Evolutionary conservation across 2,888 invertebrate genomes (phyloP), one percentile per base, ranked within the genome.

Genomic region (Conus canariensis): DNA sequence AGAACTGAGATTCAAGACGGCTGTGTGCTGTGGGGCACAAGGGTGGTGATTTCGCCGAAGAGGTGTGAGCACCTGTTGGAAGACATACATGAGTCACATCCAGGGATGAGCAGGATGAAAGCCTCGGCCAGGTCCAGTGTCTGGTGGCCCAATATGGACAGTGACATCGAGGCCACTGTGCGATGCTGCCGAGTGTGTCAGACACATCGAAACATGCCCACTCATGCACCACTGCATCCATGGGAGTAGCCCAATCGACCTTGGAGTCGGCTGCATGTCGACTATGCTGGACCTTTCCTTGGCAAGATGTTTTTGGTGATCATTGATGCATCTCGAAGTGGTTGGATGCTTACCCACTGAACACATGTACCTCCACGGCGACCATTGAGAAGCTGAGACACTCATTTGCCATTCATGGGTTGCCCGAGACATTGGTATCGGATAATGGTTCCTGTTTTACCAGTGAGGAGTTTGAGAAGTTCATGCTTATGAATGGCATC

Each of bases 201-300:
- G 85, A 19, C 82, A 60, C 90, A 90, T 64, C 67, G 64, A 22
- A 91, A 90, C 16, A 45, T 22, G 74, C 94, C 93, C n/a, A n/a
- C 92, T 58, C 88, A 83, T n/a, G 91, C 93, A 25, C 92, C 93
- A 1, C 85, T 94, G 7, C 93, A 94, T 85, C 93, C 93, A 8
- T 95, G 93, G 94, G 91, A 92, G 85, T 92, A 90, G 85, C 94
- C 94, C 19, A 86, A 86, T 45, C 74, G 88, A 30, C 93, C 93
- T 25, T 45, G 45, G 45, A 45, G 45, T 45, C 45, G 45, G 3
- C 45, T 45, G 45, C 45, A 45, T 45, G 45, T 45, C 45, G 4
- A 45, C 45, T 45, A 45, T 45, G 3, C 45, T 94, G 94, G 95
- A 90, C 80, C 30, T 45, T 80, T 30, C 14, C 10, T 12, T 25